Evolutionary conservation across 2,888 invertebrate genomes (phyloP).

Genomic region (Eledona agricola): DNA sequence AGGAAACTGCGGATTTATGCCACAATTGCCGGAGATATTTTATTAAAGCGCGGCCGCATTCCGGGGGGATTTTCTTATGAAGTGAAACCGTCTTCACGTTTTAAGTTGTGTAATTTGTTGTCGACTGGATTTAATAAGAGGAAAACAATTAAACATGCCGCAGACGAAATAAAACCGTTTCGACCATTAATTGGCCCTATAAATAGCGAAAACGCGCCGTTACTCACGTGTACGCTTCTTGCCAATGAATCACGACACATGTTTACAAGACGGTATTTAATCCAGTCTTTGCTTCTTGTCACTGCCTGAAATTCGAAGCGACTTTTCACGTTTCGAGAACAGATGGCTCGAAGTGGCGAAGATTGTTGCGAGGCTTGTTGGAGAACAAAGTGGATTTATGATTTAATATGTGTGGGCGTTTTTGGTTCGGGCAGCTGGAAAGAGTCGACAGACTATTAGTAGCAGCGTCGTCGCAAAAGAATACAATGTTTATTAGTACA

Average conservation of each 20-base stretch:
- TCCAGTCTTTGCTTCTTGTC: slow-evolving; percentile 41
- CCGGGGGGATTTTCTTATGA: too few relatives aligned
- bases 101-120: too few relatives aligned
- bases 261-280: slow-evolving; percentile 47
- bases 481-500: too few relatives aligned
- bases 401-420: slow-evolving; percentile 35
- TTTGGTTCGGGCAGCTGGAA: too few relatives aligned
- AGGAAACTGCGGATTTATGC: slow-evolving; percentile 19
- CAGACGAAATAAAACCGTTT: slow-evolving; percentile 47
- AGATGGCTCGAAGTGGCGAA: slow-evolving; percentile 21
- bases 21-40: slow-evolving; percentile 9
- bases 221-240: slow-evolving; percentile 40
- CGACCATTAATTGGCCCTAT: slow-evolving; percentile 49
- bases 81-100: too few relatives aligned
- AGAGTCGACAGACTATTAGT: too few relatives aligned
- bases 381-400: slow-evolving; percentile 35
- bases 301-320: too few relatives aligned
- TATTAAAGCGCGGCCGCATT: slow-evolving; percentile 11
- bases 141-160: too few relatives aligned
- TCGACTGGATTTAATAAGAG: too few relatives aligned
- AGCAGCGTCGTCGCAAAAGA: too few relatives aligned
- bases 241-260: slow-evolving; percentile 51
- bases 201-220: slow-evolving; percentile 48
- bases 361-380: too few relatives aligned
- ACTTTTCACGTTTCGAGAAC: slow-evolving; percentile 21